A percentile compares a stretch with the other conserved stretches of the same genome.
Conservation (phyloP, 2,797 vertebrate species). For the Falco berigora region DNA sequence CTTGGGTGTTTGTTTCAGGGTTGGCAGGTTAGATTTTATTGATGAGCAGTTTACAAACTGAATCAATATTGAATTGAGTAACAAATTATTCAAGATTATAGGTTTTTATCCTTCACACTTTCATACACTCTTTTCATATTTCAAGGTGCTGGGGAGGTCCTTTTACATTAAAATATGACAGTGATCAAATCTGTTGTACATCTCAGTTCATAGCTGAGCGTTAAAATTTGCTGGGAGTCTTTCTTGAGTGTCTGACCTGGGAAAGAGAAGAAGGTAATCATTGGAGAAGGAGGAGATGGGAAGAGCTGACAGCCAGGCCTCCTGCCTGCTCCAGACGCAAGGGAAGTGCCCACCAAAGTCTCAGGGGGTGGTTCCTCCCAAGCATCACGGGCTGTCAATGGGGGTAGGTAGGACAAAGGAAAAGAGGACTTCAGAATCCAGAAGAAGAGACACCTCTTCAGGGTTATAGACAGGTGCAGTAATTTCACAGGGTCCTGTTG, state of each 20-base stretch:
- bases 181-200: accelerated
- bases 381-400: neutral
- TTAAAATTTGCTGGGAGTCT: neutral
- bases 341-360: neutral
- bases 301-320: neutral
- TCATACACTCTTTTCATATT: neutral
- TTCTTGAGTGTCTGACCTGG: neutral
- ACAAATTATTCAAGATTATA: neutral
- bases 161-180: neutral
- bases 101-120: neutral
- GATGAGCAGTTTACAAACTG: neutral
- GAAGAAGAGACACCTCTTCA: neutral
- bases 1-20: neutral
- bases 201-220: neutral
- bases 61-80: neutral
- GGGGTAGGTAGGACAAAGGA: neutral
- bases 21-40: neutral
- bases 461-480: neutral
- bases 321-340: neutral
- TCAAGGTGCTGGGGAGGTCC: neutral
- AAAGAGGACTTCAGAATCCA: neutral
- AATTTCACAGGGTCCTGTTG: neutral
- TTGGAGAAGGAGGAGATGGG: neutral
- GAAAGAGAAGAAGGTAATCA: neutral
- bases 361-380: neutral